A percentile compares a stretch with the other conserved stretches of the same genome.
Conservation (phyloP, 1,140 invertebrate species). For the Drosophila ogumai region DNA sequence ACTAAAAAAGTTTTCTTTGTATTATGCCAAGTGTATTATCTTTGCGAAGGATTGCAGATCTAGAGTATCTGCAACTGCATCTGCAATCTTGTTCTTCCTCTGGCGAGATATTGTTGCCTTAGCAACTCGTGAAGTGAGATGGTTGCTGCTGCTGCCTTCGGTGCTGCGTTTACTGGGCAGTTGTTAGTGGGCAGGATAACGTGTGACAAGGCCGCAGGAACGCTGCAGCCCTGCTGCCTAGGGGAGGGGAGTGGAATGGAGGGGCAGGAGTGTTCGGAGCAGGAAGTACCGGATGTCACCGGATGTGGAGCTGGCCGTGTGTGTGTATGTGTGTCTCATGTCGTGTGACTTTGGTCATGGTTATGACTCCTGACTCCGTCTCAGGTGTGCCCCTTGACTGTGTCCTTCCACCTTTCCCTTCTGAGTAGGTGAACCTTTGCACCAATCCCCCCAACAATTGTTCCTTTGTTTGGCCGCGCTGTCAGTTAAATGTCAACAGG, state of each 20-base stretch:
- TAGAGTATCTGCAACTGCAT: conserved; percentile 32
- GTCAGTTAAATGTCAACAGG: conserved; percentile 74
- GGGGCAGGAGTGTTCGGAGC: conserved; percentile 12
- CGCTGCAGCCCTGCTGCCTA: conserved; percentile 43
- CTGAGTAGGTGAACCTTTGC: not conserved
- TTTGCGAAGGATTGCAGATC: not conserved
- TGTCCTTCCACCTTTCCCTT: conserved; percentile 10
- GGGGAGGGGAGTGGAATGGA: conserved; percentile 14
- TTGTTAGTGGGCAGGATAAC: conserved; percentile 61
- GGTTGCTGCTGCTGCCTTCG: conserved; percentile 34
- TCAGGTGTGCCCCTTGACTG: conserved; percentile 51
- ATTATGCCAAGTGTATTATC: not conserved
- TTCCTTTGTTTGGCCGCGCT: conserved; percentile 63
- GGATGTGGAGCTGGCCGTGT: conserved; percentile 67
- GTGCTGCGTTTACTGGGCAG: conserved; percentile 44
- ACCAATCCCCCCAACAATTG: conserved; percentile 15
- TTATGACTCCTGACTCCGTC: conserved; percentile 66
- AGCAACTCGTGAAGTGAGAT: conserved; percentile 65
- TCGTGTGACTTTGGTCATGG: conserved; percentile 80
- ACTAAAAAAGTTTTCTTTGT: not conserved
- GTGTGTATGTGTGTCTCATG: conserved; percentile 46
- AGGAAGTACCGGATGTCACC: conserved; percentile 81
- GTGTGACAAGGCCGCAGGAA: conserved; percentile 78
- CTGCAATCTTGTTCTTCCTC: conserved; percentile 3
- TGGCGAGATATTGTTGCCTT: conserved; percentile 66